Evolutionary conservation across 2,888 invertebrate genomes (phyloP), one percentile per base, ranked within the genome.

Genomic region (Scaptomyza parva): DNA sequence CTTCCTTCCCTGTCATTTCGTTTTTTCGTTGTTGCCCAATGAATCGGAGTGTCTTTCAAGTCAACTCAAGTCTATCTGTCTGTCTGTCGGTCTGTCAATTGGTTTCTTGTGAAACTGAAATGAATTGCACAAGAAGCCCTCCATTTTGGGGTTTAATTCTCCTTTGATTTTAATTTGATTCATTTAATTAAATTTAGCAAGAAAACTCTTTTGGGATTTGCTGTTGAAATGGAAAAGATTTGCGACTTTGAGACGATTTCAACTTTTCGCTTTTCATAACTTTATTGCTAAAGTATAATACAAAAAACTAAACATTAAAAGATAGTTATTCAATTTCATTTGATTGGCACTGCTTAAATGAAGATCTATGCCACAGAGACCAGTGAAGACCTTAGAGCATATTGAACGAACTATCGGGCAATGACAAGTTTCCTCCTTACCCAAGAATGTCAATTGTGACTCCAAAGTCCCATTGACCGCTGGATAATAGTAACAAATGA

Each of bases 401-500:
- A 43, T 50, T 4, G 20, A 0, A 0, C 72, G 63, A 1, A 37
- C 6, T 0, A 0, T 0, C 8, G 67, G 55, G 17, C 78, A 78
- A 4, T 68, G 44, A n/a, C 78, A 73, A 11, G 18, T 37, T 9
- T 64, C 35, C 7, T 18, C 22, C 0, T 1, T 0, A 2, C 0
- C 7, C 6, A 58, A 17, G 11, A 30, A 44, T 1, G 60, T 60
- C 0, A 72, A 7, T 1, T 51, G 30, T 0, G 50, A 6, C 0
- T 28, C 8, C 0, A 58, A 17, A 3, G 8, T 35, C 0, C 3
- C 2, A 1, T 52, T 48, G 2, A 44, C 37, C 0, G 57, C 18
- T 9, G 78, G 78, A 65, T 65, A 78, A 6, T 78, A 78, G 17
- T 78, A 78, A 30, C 78, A 78, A 9, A 70, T 62, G 3, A 78